A percentile compares a stretch with the other conserved stretches of the same genome.
Conservation (phyloP, 2,888 invertebrate species). For the Seira musarum region DNA sequence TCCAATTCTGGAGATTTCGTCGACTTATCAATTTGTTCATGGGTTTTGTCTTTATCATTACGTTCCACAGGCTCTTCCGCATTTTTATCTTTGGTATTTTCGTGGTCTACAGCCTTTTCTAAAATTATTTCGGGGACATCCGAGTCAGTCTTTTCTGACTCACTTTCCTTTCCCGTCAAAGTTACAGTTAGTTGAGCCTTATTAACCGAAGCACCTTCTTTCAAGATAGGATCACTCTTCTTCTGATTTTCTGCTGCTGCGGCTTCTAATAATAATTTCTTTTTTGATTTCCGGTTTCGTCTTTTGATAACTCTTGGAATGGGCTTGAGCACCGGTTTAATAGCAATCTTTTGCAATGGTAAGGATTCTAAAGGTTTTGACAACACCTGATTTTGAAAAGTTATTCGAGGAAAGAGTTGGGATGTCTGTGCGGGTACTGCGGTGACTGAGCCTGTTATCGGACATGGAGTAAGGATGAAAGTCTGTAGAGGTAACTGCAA, state of each 20-base stretch:
- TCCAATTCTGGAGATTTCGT: no score
- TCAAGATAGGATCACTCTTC: neutral
- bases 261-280: neutral
- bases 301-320: slow-evolving; percentile 57
- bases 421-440: slow-evolving; percentile 18
- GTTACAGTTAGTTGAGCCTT: no score
- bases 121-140: no score
- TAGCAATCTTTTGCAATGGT: slow-evolving; percentile 61
- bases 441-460: slow-evolving; percentile 12
- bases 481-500: slow-evolving; percentile 57
- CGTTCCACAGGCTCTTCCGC: no score
- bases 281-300: slow-evolving; percentile 26
- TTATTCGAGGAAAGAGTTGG: slow-evolving; percentile 40
- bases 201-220: neutral
- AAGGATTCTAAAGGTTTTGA: slow-evolving; percentile 35
- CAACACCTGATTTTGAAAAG: slow-evolving; percentile 46
- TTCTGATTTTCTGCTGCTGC: neutral
- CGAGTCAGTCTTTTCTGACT: no score
- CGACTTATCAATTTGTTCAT: no score
- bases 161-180: no score
- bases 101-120: no score
- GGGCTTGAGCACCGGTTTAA: slow-evolving; percentile 58
- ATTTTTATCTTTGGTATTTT: no score
- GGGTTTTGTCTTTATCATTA: no score
- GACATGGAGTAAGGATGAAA: slow-evolving; percentile 61